Percentiles rank a stretch among this genome's conserved stretches.
phyloP scores from a whole-genome alignment of 2,113 vertebrate species.

The Mustela nigripes region DNA sequence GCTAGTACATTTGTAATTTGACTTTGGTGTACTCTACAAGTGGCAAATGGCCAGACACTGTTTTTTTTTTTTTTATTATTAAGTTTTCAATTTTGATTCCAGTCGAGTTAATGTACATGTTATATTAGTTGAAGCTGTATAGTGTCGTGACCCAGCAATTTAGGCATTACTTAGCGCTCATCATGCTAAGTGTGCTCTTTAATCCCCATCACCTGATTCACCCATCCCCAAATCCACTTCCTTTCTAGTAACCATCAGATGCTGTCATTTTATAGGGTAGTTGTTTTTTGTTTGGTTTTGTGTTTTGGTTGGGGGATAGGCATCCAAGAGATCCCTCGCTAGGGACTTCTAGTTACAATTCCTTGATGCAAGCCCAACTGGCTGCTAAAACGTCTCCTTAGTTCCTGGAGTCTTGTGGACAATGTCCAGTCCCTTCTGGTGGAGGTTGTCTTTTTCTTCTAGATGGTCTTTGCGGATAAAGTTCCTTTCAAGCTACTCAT shows the following conservation, averaged over 20 bases:
- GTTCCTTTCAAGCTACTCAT: neutral
- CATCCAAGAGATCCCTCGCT: too few relatives aligned
- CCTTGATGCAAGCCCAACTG: neutral
- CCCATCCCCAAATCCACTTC: neutral
- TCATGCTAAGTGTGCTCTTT: neutral
- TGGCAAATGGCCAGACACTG: neutral
- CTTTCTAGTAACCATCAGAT: neutral
- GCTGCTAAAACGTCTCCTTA: neutral
- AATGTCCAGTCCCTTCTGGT: neutral
- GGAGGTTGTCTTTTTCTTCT: neutral
- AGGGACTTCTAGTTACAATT: neutral
- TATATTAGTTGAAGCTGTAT: neutral
- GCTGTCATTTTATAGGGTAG: neutral
- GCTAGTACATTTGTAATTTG: neutral
- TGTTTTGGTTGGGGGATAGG: fast-evolving
- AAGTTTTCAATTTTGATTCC: neutral
- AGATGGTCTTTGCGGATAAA: neutral
- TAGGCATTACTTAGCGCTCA: neutral
- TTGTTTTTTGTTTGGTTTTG: neutral
- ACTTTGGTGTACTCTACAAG: neutral
- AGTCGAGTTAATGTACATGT: neutral
- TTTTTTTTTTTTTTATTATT: neutral
- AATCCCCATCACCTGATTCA: neutral
- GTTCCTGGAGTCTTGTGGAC: neutral
- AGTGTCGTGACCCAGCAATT: neutral